A percentile compares a stretch with the other conserved stretches of the same genome.
phyloP scores from a whole-genome alignment of 2,888 invertebrate genomes.

The Drosophila pseudotakahashii region DNA sequence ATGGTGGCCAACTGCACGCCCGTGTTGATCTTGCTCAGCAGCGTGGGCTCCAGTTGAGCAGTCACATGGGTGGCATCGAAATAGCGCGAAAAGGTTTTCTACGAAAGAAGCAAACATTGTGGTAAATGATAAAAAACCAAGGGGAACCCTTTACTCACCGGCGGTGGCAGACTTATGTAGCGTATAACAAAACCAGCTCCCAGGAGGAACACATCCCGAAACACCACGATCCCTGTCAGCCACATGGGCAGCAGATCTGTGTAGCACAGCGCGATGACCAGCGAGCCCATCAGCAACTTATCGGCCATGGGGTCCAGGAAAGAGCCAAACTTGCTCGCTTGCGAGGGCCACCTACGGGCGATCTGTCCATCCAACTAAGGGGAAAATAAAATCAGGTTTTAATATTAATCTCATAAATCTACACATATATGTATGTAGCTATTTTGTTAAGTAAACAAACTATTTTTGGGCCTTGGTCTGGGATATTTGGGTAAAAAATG shows the following conservation, averaged over 20 bases:
- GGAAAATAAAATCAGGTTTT: slow-evolving; percentile 62
- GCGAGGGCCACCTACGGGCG: slow-evolving; percentile 95
- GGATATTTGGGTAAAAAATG: neutral
- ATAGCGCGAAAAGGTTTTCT: slow-evolving; percentile 94
- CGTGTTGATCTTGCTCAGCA: slow-evolving; percentile 97
- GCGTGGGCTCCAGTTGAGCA: slow-evolving; percentile 96
- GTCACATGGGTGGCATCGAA: slow-evolving; percentile 97
- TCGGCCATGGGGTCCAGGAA: slow-evolving; percentile 99
- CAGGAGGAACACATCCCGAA: slow-evolving; percentile 92
- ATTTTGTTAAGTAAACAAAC: neutral
- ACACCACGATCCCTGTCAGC: slow-evolving; percentile 92
- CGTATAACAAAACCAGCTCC: slow-evolving; percentile 94
- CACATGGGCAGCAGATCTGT: slow-evolving; percentile 93
- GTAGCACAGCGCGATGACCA: slow-evolving; percentile 94
- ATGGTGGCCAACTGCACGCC: slow-evolving; percentile 94
- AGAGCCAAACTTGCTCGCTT: slow-evolving; percentile 96
- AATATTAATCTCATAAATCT: too few relatives aligned
- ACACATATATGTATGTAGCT: too few relatives aligned
- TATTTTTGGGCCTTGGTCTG: neutral
- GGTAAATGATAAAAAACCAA: fast-evolving
- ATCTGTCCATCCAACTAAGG: slow-evolving; percentile 96
- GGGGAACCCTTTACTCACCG: slow-evolving; percentile 87
- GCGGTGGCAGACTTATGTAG: slow-evolving; percentile 94
- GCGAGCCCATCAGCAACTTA: slow-evolving; percentile 94
- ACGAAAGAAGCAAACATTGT: slow-evolving; percentile 61